Base-by-base conservation (phyloP, 2,113 vertebrate genomes). In the Sphaerodactylus townsendi region DNA sequence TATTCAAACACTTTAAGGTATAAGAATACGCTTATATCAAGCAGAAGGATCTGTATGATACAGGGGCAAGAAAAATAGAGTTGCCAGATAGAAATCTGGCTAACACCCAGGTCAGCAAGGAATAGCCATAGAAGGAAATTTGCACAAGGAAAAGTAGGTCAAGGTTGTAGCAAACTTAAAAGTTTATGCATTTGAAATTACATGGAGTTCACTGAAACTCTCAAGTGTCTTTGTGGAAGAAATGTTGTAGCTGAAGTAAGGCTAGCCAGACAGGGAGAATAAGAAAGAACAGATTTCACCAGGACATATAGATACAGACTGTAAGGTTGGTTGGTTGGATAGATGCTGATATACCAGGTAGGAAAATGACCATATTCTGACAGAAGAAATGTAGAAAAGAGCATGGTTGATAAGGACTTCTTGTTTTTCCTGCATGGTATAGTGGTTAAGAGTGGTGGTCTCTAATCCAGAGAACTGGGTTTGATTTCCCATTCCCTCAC, bases 121-220 rank as follows among this genome's bases (percentile, higher is more conserved):
- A 83, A 83, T 53, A 68, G 62, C 82, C 82, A 68, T 83, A 83
- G 64, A 76, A 83, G 82, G 82, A 76, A 68, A 83, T 76, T 76
- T 73, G 39, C 62, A 28, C 46, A 53, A 39, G 33, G 30, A 72
- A 37, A 83, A 41, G 33, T 50, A 37, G 19, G 25, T 69, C 74
- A 66, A 14, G 62, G 75, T 83, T 76, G 72, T 53, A 53, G 33
- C 28, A 28, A 74, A 66, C 39, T 65, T 71, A 44, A 66, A 82
- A 75, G 59, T 48, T 48, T 48, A 66, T 79, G 62, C 21, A 33
- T 37, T 30, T 75, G 33, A 33, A 72, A 66, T 53, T 66, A 83
- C 62, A 75, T 46, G 59, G n/a, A n/a, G n/a, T 14, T 4, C 69
- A 62, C 14, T 73, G 53, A 10, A 72, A 17, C 50, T 82, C 68